Conservation (phyloP, 2,888 invertebrate genomes). For the Chrysolina haemoptera region DNA sequence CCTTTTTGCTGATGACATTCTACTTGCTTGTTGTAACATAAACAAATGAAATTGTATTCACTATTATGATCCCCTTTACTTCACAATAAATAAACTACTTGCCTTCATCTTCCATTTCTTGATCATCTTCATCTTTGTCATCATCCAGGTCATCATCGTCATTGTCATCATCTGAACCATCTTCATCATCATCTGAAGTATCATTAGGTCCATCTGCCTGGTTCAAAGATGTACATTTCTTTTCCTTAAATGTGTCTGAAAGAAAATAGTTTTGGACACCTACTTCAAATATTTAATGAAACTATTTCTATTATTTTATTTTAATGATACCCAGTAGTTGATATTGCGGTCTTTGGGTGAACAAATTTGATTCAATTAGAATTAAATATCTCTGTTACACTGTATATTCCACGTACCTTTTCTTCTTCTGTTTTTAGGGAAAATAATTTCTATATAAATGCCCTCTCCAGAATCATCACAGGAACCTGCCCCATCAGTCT, state of each 20-base stretch:
- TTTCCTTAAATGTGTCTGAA: conserved; percentile 2
- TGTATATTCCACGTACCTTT: conserved; percentile 27
- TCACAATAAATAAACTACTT: conserved; percentile 9
- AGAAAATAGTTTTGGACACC: background rate
- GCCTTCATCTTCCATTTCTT: conserved; percentile 69
- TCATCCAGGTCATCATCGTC: conserved; percentile 78
- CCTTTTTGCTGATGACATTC: too few species aligned
- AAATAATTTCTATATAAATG: conserved; percentile 58
- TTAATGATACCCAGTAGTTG: too few species aligned
- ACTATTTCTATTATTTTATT: background rate
- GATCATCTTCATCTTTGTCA: conserved; percentile 76
- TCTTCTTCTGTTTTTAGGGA: conserved; percentile 53
- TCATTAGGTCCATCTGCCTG: conserved; percentile 75
- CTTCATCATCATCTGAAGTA: conserved; percentile 83
- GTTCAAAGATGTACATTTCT: conserved; percentile 22
- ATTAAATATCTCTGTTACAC: too few species aligned
- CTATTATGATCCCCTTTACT: too few species aligned
- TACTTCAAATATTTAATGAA: background rate
- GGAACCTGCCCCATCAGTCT: conserved; percentile 66
- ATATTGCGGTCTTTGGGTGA: too few species aligned
- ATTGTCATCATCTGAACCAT: conserved; percentile 77
- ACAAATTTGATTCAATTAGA: too few species aligned
- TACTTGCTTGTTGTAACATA: too few species aligned
- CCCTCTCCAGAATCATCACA: conserved; percentile 64
- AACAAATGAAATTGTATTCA: too few species aligned